A percentile compares a stretch with the other conserved stretches of the same genome.
Conservation (phyloP, 2,113 vertebrate species). For the Callocephalon fimbriatum region DNA sequence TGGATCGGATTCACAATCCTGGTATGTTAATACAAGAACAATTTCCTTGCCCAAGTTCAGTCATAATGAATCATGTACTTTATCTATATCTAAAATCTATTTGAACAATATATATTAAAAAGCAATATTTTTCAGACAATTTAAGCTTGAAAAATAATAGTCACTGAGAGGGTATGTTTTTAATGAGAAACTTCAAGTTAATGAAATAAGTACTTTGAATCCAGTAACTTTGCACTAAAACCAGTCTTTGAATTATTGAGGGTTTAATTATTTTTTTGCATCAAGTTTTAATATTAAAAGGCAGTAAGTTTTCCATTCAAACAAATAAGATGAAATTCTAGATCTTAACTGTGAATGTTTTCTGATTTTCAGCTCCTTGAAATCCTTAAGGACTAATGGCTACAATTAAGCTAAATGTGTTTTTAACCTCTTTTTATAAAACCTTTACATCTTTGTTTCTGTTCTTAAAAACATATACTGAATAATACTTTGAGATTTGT, state of each 20-base stretch:
- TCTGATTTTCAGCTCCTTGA: conserved; percentile 16
- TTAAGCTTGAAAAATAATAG: not conserved
- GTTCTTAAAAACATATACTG: not conserved
- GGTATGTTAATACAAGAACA: conserved; percentile 80
- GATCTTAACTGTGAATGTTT: not conserved
- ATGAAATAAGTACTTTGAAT: not conserved
- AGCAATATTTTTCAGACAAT: not conserved
- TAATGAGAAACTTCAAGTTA: not conserved
- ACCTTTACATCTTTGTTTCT: not conserved
- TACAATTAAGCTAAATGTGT: not conserved
- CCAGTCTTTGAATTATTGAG: not conserved
- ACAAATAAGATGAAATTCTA: not conserved
- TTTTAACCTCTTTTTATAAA: not conserved
- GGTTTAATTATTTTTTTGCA: conserved; percentile 5
- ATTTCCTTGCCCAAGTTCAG: not conserved
- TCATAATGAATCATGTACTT: not conserved
- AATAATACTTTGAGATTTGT: not conserved
- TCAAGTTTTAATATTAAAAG: not conserved
- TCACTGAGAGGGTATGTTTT: not conserved
- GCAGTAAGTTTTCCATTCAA: not conserved
- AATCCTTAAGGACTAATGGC: not conserved
- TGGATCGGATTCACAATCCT: conserved; percentile 98
- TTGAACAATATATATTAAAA: not conserved
- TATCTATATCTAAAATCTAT: not conserved
- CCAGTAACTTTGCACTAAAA: not conserved